Evolutionary conservation across 2,888 invertebrate genomes (phyloP).

Genomic region (Chaetogeoica ovagalla): DNA sequence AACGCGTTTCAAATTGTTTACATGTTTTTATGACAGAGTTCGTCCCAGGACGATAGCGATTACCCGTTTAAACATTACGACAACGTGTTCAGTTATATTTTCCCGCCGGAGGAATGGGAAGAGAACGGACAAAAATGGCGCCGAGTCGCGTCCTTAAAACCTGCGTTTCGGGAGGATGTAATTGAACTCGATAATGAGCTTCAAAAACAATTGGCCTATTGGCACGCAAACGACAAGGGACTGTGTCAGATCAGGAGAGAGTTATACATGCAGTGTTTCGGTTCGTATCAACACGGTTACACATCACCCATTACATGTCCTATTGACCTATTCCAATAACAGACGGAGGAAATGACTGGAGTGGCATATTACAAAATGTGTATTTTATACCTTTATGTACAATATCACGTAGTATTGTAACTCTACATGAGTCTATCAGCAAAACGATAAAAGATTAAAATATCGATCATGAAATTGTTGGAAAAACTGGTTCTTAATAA

Average conservation of each 20-base stretch:
- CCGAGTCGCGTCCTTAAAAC: background rate
- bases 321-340: no score
- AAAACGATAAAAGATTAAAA: no score
- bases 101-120: slow-evolving; percentile 17
- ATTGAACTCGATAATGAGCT: background rate
- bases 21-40: background rate
- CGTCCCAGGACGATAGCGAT: background rate
- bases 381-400: no score
- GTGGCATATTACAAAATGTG: no score
- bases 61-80: background rate
- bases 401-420: no score
- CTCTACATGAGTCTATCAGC: no score
- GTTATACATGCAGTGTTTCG: slow-evolving; percentile 7
- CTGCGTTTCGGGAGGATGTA: background rate
- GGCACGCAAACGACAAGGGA: background rate
- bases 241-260: slow-evolving; percentile 22
- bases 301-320: no score
- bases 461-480: no score
- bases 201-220: background rate
- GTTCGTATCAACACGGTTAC: background rate
- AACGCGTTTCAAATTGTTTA: no score
- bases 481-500: no score
- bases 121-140: slow-evolving; percentile 28
- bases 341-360: no score
- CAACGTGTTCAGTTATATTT: background rate